Base-by-base conservation (phyloP, 2,113 vertebrate species). In the Uria aalge region DNA sequence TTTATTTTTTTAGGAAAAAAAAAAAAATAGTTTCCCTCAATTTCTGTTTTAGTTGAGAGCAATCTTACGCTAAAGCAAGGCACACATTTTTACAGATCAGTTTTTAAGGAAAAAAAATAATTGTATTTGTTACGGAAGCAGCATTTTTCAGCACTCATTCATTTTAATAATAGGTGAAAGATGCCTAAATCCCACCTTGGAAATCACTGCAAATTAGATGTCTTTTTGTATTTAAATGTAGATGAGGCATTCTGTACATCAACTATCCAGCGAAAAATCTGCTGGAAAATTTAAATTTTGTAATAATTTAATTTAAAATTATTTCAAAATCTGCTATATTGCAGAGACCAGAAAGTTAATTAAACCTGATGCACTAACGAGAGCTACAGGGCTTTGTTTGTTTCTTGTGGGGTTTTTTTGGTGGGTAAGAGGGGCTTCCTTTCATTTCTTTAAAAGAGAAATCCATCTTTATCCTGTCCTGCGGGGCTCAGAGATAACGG, bases 401-500 rank as follows among this genome's bases (percentile, higher is more conserved):
- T 16, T 50, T 47, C 47, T 41, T 0, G 15, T 8, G 6, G 12
- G 3, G 2, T 18, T 13, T 55, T 36, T 69, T 76, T 52, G 21
- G 21, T 48, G 27, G 30, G 27, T 29, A 53, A n/a, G 74, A 76
- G 57, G 12, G 36, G 40, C 34, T 95, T 48, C 53, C 17, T 56
- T 71, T 62, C 10, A n/a, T 41, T 34, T 22, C 62, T 47, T n/a
- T 30, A 4, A 5, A 36, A n/a, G 62, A n/a, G 50, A 86, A 95
- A 86, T 14, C 50, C 60, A 47, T 16, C 66, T 11, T 26, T 1
- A 9, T 8, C 29, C 57, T 16, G 6, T 57, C 47, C 57, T 7
- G 2, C 2, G 0, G 38, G 1, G 59, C 74, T 1, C 15, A 2
- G 5, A 32, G 50, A 66, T 1, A 63, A 12, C 11, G 9, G 7